phyloP scores from a whole-genome alignment of 2,113 vertebrate genomes.

The Pachycephala philippinensis region DNA sequence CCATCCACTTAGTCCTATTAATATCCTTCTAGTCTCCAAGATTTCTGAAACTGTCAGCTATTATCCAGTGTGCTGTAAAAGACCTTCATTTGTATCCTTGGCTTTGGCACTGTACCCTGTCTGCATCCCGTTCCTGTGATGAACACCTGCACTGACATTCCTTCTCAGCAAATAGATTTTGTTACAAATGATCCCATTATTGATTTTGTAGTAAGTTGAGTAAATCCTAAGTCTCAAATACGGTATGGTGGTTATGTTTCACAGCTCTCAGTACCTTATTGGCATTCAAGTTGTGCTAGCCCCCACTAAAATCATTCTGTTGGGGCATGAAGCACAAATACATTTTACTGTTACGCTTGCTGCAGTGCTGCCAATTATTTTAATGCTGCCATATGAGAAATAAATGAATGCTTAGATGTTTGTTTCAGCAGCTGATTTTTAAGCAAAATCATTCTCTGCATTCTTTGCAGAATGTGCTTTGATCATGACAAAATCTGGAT shows the following conservation, averaged over 20 bases:
- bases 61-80: not conserved
- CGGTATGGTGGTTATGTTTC: constrained; percentile 20
- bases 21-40: not conserved
- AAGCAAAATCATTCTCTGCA: constrained; percentile 10
- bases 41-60: not conserved
- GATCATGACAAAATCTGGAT: not conserved
- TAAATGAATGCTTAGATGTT: not conserved
- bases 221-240: constrained; percentile 33
- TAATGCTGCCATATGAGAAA: constrained; percentile 23
- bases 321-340: constrained; percentile 15
- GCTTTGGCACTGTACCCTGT: not conserved
- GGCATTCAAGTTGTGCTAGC: constrained; percentile 4
- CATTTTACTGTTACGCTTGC: not conserved
- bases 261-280: constrained; percentile 1
- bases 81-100: constrained; percentile 19
- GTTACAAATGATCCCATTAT: constrained; percentile 46
- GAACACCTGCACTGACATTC: not conserved
- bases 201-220: constrained; percentile 52
- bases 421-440: constrained; percentile 13
- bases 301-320: constrained; percentile 20
- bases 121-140: not conserved
- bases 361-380: constrained; percentile 26
- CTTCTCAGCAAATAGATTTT: constrained; percentile 35
- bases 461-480: constrained; percentile 32
- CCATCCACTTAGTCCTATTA: not conserved